Evolutionary conservation across 2,797 vertebrate genomes (phyloP).

Genomic region (Gallirallus australis): DNA sequence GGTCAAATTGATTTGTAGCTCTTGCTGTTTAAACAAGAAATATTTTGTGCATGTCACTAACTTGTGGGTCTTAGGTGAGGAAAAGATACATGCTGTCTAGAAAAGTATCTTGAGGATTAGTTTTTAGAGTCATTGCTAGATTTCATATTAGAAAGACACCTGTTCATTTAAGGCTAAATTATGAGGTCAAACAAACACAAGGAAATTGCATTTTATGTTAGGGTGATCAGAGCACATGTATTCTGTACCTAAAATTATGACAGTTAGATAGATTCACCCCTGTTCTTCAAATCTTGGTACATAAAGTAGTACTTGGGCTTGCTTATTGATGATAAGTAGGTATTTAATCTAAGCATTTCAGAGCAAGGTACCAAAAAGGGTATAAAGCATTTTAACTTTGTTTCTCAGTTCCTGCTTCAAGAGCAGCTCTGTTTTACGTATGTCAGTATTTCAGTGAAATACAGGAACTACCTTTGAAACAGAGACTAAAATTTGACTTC

Average conservation of each 20-base stretch:
- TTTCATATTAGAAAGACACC: not conserved
- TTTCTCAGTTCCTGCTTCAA: not conserved
- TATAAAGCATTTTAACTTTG: not conserved
- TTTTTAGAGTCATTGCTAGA: not conserved
- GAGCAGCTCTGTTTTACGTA: not conserved
- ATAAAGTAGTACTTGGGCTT: not conserved
- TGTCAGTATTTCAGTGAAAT: not conserved
- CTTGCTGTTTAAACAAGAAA: not conserved
- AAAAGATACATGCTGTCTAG: not conserved
- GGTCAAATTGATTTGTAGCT: not conserved
- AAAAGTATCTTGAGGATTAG: not conserved
- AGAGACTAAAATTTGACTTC: not conserved
- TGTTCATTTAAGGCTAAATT: not conserved
- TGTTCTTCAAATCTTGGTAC: not conserved
- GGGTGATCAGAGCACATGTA: not conserved
- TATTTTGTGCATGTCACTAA: not conserved
- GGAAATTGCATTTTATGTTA: not conserved
- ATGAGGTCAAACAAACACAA: not conserved
- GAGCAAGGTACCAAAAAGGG: not conserved
- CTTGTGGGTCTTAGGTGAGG: not conserved
- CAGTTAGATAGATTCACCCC: not conserved
- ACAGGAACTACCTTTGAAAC: not conserved
- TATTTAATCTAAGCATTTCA: not conserved
- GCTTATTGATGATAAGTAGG: not conserved
- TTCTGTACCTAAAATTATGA: not conserved